These are phyloP conservation scores for Geotrypetes seraphini DNA, from an alignment of 2,797 vertebrate species.

Conservation along the genomic window DNA sequence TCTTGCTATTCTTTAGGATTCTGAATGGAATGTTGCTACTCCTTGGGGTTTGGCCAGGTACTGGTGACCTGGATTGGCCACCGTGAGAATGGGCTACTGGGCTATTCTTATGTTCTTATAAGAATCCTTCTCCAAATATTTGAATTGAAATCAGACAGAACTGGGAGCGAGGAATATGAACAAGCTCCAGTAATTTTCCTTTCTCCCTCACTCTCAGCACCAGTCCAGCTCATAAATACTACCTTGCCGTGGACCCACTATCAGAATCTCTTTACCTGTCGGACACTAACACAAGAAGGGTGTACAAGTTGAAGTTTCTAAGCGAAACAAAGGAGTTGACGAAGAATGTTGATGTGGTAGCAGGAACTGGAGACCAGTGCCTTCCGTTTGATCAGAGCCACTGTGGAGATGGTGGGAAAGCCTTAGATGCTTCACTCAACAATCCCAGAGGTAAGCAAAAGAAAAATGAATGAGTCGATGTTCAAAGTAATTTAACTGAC, in stretches of 20 bases:
- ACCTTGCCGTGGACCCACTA: conserved; percentile 88
- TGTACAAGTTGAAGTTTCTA: conserved; percentile 84
- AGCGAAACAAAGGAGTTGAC: conserved; percentile 82
- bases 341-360: conserved; percentile 86
- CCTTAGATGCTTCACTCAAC: conserved; percentile 83
- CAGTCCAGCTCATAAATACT: conserved; percentile 94
- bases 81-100: too few species aligned
- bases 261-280: conserved; percentile 89
- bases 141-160: background rate
- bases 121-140: too few species aligned
- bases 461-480: accelerated
- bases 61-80: too few species aligned
- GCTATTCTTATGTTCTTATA: too few species aligned
- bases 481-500: too few species aligned
- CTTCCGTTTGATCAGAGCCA: conserved; percentile 90
- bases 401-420: conserved; percentile 89
- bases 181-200: conserved; percentile 17
- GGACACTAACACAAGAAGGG: conserved; percentile 88
- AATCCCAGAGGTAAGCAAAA: conserved; percentile 81
- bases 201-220: conserved; percentile 60
- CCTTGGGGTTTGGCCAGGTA: too few species aligned
- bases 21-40: too few species aligned
- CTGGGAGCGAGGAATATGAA: background rate
- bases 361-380: conserved; percentile 93
- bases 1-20: too few species aligned